Evolutionary conservation across 2,888 invertebrate genomes (phyloP), one percentile per base, ranked within the genome.

Genomic region (Clunio marinus): DNA sequence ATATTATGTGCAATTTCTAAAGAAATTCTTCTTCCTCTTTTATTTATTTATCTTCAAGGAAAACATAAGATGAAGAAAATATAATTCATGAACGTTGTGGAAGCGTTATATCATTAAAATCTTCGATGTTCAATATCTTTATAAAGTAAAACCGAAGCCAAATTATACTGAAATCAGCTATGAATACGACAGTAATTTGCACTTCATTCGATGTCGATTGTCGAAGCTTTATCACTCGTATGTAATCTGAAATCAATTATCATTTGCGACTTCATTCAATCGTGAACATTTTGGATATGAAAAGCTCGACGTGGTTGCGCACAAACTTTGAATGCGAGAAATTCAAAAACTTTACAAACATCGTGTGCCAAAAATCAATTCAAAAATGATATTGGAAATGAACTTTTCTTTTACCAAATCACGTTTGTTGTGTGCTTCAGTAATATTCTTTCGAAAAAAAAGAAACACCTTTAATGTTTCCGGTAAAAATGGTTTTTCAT

Each of bases 241-340:
- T 65, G 41, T 28, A 65, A 65, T 65, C 65, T 28, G 28, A 45
- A 45, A 65, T 65, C 65, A 46, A 65, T 65, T 65, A 65, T 65
- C 51, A 65, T 65, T 51, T 51, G 65, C 46, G 65, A 65, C 28
- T 65, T 28, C 13, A 46, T 65, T 51, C 65, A 62, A 32, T n/a
- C n/a, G n/a, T n/a, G n/a, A n/a, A n/a, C n/a, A n/a, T n/a, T n/a
- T n/a, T n/a, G n/a, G n/a, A n/a, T n/a, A n/a, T n/a, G n/a, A n/a
- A n/a, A n/a, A n/a, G n/a, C n/a, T n/a, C n/a, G n/a, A n/a, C n/a
- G n/a, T n/a, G n/a, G n/a, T n/a, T n/a, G 32, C 32, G 32, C 10
- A 32, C 32, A 32, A 10, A 32, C 7, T 8, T 32, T 32, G 10
- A n/a, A n/a, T n/a, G n/a, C n/a, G n/a, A n/a, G n/a, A n/a, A n/a